Evolutionary conservation across 2,797 vertebrate species (phyloP).

Genomic region (Notolabrus celidotus): DNA sequence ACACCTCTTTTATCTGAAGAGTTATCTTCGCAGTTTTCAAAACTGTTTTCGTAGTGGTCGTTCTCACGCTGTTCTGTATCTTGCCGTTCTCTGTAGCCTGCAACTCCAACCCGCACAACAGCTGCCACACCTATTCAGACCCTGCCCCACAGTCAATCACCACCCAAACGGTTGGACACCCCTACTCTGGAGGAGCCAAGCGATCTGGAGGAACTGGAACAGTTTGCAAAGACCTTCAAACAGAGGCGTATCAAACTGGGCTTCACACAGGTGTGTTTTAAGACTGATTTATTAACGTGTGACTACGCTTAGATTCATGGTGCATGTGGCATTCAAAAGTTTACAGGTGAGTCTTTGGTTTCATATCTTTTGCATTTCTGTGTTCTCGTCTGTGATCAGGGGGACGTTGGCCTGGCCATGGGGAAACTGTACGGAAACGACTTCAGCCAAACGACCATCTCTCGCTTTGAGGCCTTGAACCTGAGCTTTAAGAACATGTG

Average conservation of each 20-base stretch:
- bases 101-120: conserved; percentile 98
- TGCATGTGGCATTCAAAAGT: not conserved
- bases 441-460: conserved; percentile 99
- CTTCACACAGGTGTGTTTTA: conserved; percentile 94
- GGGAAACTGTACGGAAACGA: conserved; percentile 99
- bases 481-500: conserved; percentile 99
- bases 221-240: conserved; percentile 99
- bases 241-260: conserved; percentile 99
- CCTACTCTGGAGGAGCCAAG: conserved; percentile 98
- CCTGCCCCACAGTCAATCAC: conserved; percentile 95
- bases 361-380: not conserved
- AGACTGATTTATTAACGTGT: conserved; percentile 15
- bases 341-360: not conserved
- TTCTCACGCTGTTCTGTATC: no score
- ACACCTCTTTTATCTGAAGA: not conserved
- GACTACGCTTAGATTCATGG: not conserved
- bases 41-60: no score
- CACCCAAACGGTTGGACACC: conserved; percentile 97
- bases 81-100: conserved; percentile 86
- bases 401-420: conserved; percentile 89
- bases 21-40: no score
- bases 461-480: conserved; percentile 99
- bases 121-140: conserved; percentile 93
- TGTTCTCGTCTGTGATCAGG: conserved; percentile 54
- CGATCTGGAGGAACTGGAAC: conserved; percentile 99